These are phyloP conservation scores for Enteromius afrohamiltoni DNA, from an alignment of 2,797 vertebrate genomes.

Conservation along the genomic window DNA sequence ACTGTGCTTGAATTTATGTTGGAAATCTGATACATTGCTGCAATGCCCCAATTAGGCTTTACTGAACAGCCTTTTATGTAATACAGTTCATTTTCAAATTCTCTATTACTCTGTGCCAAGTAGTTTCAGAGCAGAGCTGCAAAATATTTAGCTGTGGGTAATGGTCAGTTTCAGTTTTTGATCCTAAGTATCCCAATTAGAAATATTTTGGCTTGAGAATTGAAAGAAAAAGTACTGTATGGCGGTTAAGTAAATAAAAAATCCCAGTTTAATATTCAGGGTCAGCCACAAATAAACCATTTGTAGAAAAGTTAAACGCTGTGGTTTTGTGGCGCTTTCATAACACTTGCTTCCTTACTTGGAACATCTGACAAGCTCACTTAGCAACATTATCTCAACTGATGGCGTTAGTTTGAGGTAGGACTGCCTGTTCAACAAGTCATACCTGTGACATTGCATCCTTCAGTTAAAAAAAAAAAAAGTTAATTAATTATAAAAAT, in stretches of 20 bases:
- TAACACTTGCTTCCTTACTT: not conserved
- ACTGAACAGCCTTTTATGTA: conserved; percentile 64
- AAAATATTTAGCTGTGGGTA: conserved; percentile 43
- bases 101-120: conserved; percentile 68
- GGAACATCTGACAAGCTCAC: not conserved
- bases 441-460: not conserved
- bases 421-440: not conserved
- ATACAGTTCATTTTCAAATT: conserved; percentile 64
- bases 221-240: not conserved
- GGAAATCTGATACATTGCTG: conserved; percentile 59
- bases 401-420: not conserved
- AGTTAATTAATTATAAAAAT: not conserved
- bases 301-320: not conserved
- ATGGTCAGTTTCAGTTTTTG: conserved; percentile 8
- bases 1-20: conserved; percentile 64
- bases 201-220: not conserved
- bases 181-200: conserved; percentile 3
- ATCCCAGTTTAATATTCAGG: not conserved
- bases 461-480: not conserved
- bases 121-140: conserved; percentile 57
- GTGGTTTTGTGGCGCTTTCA: not conserved
- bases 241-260: not conserved
- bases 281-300: not conserved
- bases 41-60: conserved; percentile 70
- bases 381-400: not conserved